Evolutionary conservation across 2,888 invertebrate species (phyloP), one percentile per base, ranked within the genome.

Genomic region (Trypoxylon attenuatum): DNA sequence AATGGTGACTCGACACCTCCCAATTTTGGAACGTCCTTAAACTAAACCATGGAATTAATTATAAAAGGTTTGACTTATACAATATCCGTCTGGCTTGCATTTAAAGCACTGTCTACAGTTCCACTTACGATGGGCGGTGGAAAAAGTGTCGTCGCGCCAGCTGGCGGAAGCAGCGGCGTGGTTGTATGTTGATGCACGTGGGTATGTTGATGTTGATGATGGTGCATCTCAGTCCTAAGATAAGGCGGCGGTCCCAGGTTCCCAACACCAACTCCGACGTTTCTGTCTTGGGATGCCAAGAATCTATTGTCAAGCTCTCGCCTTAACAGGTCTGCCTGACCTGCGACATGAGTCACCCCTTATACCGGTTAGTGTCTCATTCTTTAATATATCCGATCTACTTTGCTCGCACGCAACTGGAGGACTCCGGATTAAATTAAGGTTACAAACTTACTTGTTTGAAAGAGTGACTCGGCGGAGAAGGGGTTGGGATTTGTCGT

Each of bases 121-220:
- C 18, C 15, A 19, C 89, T 89, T 83, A 93, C 94, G 88, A 95
- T 88, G 71, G 94, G 90, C 71, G 93, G 90, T 51, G 92, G 91
- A 73, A 90, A 90, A 76, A 91, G 88, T 38, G 89, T 87, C 5
- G 89, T 87, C 1, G 87, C 77, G 47, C 89, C 88, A 57, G 90
- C 87, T 18, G 90, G 89, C 18, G 91, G 90, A 50, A 92, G 90
- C 64, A 91, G 84, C 60, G 92, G 88, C 58, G 92, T 90, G 57
- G 94, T 90, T 58, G 94, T 90, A 87, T 95, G 94, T 84, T 95
- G 95, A 89, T 96, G 96, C 82, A 96, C 93, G 88, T 96, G 95
- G 53, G 95, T 95, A 87, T 96, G 96, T 85, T 96, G 96, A 88
- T 96, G 96, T 87, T 95, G 96, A 89, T 96, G 96, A 89, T 96